Percentiles rank a stretch among this genome's conserved stretches.
These are phyloP conservation scores for Tetranychus piercei DNA, from an alignment of 2,888 invertebrate species.

Conservation along the genomic window DNA sequence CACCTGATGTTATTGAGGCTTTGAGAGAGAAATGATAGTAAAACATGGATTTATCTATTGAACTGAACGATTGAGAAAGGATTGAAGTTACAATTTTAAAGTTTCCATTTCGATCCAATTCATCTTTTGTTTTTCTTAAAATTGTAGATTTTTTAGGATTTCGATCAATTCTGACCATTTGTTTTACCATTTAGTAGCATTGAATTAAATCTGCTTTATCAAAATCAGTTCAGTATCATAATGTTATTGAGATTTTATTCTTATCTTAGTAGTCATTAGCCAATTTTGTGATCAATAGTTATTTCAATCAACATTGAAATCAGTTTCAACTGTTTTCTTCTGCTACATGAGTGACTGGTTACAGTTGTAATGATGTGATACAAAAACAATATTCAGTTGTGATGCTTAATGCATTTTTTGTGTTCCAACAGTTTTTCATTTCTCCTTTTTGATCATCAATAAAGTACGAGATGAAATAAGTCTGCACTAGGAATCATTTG, in stretches of 20 bases:
- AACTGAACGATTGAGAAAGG: neutral
- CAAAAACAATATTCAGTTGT: neutral
- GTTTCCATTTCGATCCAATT: neutral
- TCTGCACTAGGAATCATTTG: too few species aligned
- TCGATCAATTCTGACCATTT: too few species aligned
- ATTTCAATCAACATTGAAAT: neutral
- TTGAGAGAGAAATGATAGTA: too few species aligned
- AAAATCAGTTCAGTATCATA: too few species aligned
- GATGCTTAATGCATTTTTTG: constrained; percentile 6
- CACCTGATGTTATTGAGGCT: neutral
- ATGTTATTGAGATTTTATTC: too few species aligned
- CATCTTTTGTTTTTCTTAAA: too few species aligned
- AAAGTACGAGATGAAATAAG: too few species aligned
- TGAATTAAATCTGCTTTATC: too few species aligned
- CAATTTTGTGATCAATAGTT: neutral
- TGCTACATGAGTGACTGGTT: neutral
- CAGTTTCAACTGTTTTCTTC: neutral
- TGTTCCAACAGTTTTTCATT: constrained; percentile 7
- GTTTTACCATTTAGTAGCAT: too few species aligned
- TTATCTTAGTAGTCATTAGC: too few species aligned
- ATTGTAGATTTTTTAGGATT: too few species aligned
- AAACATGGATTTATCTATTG: neutral
- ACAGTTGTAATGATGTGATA: neutral
- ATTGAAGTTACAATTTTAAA: neutral
- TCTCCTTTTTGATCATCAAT: neutral